Base-by-base conservation (phyloP, 2,888 invertebrate species). In the Diarsia rubi region DNA sequence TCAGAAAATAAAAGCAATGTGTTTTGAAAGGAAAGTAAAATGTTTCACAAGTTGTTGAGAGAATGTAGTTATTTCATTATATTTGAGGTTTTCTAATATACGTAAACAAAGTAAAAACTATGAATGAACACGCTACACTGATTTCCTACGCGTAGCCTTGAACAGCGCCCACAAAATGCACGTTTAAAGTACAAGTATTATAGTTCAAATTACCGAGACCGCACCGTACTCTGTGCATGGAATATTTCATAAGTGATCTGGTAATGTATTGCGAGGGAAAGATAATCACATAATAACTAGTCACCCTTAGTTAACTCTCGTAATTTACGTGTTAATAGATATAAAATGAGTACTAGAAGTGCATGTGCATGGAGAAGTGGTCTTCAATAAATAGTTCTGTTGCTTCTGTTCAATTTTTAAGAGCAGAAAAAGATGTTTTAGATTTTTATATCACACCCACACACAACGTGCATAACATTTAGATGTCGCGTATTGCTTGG, bases 161-260 rank as follows among this genome's bases (percentile, higher is more conserved):
- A 49, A 31, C 19, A 59, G 60, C 52, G n/a, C 4, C n/a, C 19
- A 54, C 47, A 27, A 52, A 77, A 77, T 76, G 42, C 63, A 64
- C 59, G 69, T 42, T 64, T 42, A 12, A 75, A 47, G 47, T 19
- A 68, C 24, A 68, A 49, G 19, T 49, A 27, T 49, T 52, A 42
- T 9, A 72, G 72, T 62, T 57, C 21, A 73, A 71, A 47, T 72
- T 66, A 63, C 66, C 16, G 42, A 66, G 54, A 66, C 31, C 31
- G 63, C 77, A 44, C 44, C 54, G 54, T 54, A 27, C 47, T 47
- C 44, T 24, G 47, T 31, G 21, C 47, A 60, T 31, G 37, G 27
- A 45, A 71, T 31, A 65, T 77, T 65, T 60, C 45, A 11, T 60
- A 60, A 77, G n/a, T 67, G 14, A 76, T 27, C 57, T 11, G 49